Percentiles rank a stretch among this genome's conserved stretches.
phyloP scores from a whole-genome alignment of 1,140 invertebrate species.

The Ceratoteleas bidentatus region DNA sequence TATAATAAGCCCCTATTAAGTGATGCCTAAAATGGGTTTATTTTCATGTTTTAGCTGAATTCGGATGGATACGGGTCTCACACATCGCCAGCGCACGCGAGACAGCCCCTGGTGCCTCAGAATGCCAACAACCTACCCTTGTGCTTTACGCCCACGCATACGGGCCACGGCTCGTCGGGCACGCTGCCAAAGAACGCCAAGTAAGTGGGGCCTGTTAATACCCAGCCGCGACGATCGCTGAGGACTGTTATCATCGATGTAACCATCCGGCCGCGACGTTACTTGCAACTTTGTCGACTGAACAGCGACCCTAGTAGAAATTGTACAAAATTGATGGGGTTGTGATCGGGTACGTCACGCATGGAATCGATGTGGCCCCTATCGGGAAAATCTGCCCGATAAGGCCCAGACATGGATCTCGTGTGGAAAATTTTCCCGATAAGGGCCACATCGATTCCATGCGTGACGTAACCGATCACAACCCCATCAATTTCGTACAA shows the following conservation, averaged over 20 bases:
- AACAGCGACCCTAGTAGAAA: no score
- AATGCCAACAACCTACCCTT: slow-evolving; percentile 82
- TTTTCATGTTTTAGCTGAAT: slow-evolving; percentile 84
- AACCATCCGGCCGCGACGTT: slow-evolving; percentile 1
- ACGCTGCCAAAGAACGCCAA: slow-evolving; percentile 92
- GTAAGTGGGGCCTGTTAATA: slow-evolving; percentile 83
- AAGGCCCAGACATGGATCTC: no score
- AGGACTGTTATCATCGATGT: slow-evolving; percentile 7
- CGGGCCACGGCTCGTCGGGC: slow-evolving; percentile 73
- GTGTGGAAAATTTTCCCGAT: no score
- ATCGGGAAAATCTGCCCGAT: no score
- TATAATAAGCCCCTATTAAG: no score
- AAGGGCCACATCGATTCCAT: no score
- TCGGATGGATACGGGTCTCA: slow-evolving; percentile 91
- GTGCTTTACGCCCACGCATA: slow-evolving; percentile 81
- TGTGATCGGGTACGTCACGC: no score
- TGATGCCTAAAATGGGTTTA: no score
- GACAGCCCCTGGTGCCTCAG: slow-evolving; percentile 85
- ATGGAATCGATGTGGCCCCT: no score
- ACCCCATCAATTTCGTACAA: no score
- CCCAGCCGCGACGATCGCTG: slow-evolving; percentile 6
- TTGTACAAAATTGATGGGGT: no score
- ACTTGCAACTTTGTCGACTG: slow-evolving; percentile 1
- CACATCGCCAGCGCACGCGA: slow-evolving; percentile 90
- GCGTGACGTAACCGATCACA: no score